Conservation (phyloP, 2,888 invertebrate genomes). For the Drosophila infuscata region DNA sequence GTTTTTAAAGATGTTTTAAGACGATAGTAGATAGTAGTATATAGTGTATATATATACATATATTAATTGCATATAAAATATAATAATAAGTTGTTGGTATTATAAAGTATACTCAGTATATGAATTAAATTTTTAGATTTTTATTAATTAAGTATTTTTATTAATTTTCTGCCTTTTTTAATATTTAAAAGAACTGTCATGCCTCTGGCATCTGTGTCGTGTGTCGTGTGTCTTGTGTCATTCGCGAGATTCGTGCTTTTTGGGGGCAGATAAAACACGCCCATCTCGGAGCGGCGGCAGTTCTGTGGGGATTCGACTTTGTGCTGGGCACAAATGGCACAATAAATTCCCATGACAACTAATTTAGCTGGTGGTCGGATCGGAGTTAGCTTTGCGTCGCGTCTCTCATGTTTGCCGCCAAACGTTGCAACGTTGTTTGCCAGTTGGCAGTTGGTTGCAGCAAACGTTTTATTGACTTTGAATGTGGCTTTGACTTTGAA, state of each 20-base stretch:
- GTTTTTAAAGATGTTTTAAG: too few species aligned
- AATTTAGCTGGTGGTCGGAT: slow-evolving; percentile 71
- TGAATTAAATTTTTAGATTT: not conserved
- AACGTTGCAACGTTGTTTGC: slow-evolving; percentile 34
- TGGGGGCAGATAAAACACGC: not conserved
- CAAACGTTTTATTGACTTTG: slow-evolving; percentile 68
- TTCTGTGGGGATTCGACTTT: slow-evolving; percentile 27
- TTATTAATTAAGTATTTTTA: not conserved
- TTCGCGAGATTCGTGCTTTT: slow-evolving; percentile 2
- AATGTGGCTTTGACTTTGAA: slow-evolving; percentile 55
- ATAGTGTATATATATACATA: not conserved
- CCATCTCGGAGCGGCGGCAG: slow-evolving; percentile 11
- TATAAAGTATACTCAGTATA: not conserved
- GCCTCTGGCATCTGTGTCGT: not conserved
- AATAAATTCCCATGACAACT: slow-evolving; percentile 80
- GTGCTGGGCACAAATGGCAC: slow-evolving; percentile 66
- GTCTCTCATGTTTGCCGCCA: slow-evolving; percentile 75
- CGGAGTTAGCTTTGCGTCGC: slow-evolving; percentile 41
- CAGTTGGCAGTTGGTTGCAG: slow-evolving; percentile 11
- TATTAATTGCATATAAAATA: not conserved
- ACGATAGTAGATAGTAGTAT: too few species aligned
- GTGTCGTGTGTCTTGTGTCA: not conserved
- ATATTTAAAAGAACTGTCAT: not conserved
- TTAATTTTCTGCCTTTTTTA: not conserved
- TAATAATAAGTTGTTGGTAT: not conserved